Conservation (phyloP, 2,888 invertebrate genomes). For the Odontocerum albicorne region DNA sequence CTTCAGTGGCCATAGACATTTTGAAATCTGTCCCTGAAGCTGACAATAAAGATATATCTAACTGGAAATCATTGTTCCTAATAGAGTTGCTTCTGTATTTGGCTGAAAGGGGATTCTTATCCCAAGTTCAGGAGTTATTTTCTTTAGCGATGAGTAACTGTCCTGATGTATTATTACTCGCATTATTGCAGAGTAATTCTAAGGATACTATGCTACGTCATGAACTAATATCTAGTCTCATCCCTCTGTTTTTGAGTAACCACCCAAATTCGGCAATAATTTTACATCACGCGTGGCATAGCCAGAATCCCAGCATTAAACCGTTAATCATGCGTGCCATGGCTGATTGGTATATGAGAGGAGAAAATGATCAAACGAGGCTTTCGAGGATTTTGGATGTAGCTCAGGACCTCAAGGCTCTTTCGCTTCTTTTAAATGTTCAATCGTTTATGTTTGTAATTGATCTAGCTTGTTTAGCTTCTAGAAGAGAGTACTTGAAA, state of each 20-base stretch:
- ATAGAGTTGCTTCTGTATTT: constrained; percentile 85
- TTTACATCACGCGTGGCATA: constrained; percentile 94
- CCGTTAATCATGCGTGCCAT: constrained; percentile 92
- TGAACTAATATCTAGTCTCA: constrained; percentile 83
- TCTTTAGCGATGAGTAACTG: constrained; percentile 91
- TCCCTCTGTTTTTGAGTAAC: constrained; percentile 92
- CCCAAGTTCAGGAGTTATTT: constrained; percentile 83
- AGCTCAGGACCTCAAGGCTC: constrained; percentile 91
- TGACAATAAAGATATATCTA: constrained; percentile 89
- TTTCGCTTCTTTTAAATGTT: constrained; percentile 88
- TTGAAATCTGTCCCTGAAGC: constrained; percentile 94
- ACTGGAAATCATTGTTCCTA: constrained; percentile 92
- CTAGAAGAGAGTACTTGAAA: constrained; percentile 94
- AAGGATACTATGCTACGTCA: constrained; percentile 78
- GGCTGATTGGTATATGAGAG: constrained; percentile 95
- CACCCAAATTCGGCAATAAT: constrained; percentile 97
- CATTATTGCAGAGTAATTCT: constrained; percentile 83
- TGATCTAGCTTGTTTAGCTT: constrained; percentile 96
- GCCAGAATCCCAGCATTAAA: constrained; percentile 71
- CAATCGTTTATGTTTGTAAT: constrained; percentile 95
- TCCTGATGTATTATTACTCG: constrained; percentile 90
- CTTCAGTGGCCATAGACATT: constrained; percentile 82
- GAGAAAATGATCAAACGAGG: constrained; percentile 91
- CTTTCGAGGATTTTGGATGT: constrained; percentile 94
- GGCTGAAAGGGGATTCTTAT: constrained; percentile 84